These are phyloP conservation scores for Asarcornis scutulata DNA, from an alignment of 2,113 vertebrate genomes.

Conservation along the genomic window DNA sequence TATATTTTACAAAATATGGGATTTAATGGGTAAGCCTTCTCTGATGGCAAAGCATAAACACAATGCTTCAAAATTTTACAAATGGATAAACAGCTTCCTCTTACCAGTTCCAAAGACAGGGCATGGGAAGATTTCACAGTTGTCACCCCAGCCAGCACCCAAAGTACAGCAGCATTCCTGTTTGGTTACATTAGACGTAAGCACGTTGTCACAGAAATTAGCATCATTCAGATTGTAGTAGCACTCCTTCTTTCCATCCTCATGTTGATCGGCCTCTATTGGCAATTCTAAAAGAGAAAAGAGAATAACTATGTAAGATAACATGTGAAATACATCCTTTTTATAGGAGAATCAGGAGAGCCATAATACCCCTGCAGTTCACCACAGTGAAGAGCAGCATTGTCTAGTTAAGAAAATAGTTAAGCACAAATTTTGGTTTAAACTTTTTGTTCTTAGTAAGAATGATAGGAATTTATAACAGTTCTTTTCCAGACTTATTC, in stretches of 20 bases:
- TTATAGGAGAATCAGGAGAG: background rate
- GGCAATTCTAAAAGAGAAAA: conserved; percentile 45
- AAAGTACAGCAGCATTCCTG: conserved; percentile 97
- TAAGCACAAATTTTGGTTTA: background rate
- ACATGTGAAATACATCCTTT: background rate
- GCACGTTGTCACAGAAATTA: conserved; percentile 95
- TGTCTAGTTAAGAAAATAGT: background rate
- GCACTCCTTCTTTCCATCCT: conserved; percentile 92
- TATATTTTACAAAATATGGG: background rate
- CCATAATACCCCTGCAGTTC: background rate
- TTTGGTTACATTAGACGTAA: conserved; percentile 91
- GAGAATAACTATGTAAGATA: background rate
- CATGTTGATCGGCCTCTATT: conserved; percentile 50
- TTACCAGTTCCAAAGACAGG: conserved; percentile 91
- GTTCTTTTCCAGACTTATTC: conserved; percentile 5
- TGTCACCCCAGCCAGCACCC: conserved; percentile 97
- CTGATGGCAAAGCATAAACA: background rate
- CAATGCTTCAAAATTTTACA: background rate
- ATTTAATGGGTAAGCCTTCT: background rate
- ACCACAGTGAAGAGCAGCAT: background rate
- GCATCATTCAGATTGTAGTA: conserved; percentile 93
- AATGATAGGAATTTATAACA: background rate
- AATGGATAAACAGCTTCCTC: background rate
- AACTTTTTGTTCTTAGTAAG: background rate
- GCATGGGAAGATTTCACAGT: conserved; percentile 96